Evolutionary conservation across 1,140 invertebrate species (phyloP), one percentile per base, ranked within the genome.

Genomic region (Procambarus clarkii): DNA sequence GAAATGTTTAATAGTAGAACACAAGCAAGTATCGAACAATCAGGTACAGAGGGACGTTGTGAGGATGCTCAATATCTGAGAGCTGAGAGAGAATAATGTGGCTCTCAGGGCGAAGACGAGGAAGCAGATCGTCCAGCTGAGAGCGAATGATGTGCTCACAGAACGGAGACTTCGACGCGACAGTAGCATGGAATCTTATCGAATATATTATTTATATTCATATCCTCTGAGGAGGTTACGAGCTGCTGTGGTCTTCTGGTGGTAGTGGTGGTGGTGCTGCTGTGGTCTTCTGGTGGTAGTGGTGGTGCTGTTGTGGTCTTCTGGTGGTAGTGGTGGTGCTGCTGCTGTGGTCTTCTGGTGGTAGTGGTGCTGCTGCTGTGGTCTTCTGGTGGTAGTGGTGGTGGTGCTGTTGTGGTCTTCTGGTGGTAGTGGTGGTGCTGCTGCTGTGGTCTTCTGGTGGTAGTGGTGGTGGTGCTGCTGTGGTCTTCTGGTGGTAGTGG

Each of bases 161-260:
- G 5, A n/a, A 24, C 44, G 34, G 81, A 83, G 81, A 83, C 81
- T 83, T 83, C 24, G 21, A 83, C 15, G 60, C 58, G 24, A 54
- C 44, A 83, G 81, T 69, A 64, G 45, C 11, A 18, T 69, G 50
- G n/a, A 69, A 83, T 83, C 81, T 54, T 54, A 54, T 1, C 34
- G 34, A 34, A 34, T 34, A 34, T 34, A 34, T 34, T 34, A 34
- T 34, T 34, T 34, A 34, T 34, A 34, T 34, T 34, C 34, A 34
- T 34, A 34, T 0, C 34, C 34, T 34, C 34, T 34, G 34, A 34
- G 34, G 34, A 34, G 34, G 34, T 34, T 34, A 34, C 34, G 34
- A 34, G 34, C 34, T 34, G 34, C 34, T 34, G 34, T 34, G 34
- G 34, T 34, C 34, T 34, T 34, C 34, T 34, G 34, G 1, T 34